Base-by-base conservation (phyloP, 2,113 vertebrate genomes). In the Tragelaphus strepsiceros region DNA sequence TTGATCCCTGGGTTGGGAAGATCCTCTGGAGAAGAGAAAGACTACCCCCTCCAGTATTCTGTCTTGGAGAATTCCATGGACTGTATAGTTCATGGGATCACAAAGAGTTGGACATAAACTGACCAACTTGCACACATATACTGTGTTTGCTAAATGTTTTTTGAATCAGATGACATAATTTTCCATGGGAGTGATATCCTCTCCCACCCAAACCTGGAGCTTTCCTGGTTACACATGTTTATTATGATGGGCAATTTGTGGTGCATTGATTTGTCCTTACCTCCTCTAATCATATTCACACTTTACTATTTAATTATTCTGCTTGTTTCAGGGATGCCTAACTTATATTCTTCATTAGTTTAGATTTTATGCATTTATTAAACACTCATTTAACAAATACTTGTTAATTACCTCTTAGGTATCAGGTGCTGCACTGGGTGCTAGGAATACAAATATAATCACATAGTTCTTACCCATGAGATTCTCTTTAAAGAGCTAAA, bases 321-420 rank as follows among this genome's bases (percentile, higher is more conserved):
- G 32, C 39, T 64, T 84, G 49, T 81, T 92, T 95, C 54, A 67
- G 24, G 58, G 15, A 59, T 90, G 28, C 5, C 39, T 87, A 30
- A 53, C 54, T 88, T 22, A 74, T 58, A 32, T 46, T 93, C 39
- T 83, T 93, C 39, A 77, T 88, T 67, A 83, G 30, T 26, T 83
- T 86, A 80, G 56, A 91, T 91, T 96, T 96, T 83, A 35, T 97
- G 26, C 15, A 62, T 67, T 95, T 85, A 39, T 51, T 93, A 58
- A 91, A 46, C 26, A 90, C 13, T 94, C 21, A 89, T 80, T 56
- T 22, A 83, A 35, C 32, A 91, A 90, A 80, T 58, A 91, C 81
- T 81, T 17, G 30, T 53, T 87, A 94, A 96, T 21, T 88, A 39
- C 7, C 4, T 95, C 39, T 12, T 95, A 88, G 58, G 12, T 93